Base-by-base conservation (phyloP, 2,113 vertebrate species). In the Leucosticte australis region DNA sequence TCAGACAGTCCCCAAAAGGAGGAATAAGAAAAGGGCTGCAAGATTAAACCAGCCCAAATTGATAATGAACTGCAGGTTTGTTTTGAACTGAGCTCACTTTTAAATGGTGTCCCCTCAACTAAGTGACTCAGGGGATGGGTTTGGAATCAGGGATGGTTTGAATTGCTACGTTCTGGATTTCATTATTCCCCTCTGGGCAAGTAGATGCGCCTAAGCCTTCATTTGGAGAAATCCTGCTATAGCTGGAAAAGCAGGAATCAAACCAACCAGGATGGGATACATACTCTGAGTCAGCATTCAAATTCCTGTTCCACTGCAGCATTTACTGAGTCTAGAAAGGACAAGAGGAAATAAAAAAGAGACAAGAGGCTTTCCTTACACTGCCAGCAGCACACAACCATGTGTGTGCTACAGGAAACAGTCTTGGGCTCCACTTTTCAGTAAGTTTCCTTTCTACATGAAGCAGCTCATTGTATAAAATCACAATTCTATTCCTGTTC, bases 61-160 rank as follows among this genome's bases (percentile, higher is more conserved):
- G 87, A 75, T 90, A 94, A 97, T 59, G 76, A 68, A n/a, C 15
- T 94, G 94, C 94, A 92, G 95, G 95, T 95, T 91, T 95, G 85
- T 90, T 97, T 76, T 91, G 91, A 95, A 64, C 52, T 28, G 81
- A 95, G 93, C 67, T 96, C 92, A 76, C 87, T 87, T 69, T 27
- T 39, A 46, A 91, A 68, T 47, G 55, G 50, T 77, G 55, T 73
- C 90, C 85, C 64, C 60, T 57, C 39, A 39, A 46, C 63, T 15
- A 3, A 94, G 50, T 31, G 56, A 68, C 77, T 85, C 91, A 47
- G 69, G 89, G 78, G 77, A 49, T 79, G 33, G 83, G 50, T 74
- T 71, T 82, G 71, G 78, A 81, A 63, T 53, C 65, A 20, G 81
- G 87, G 89, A 95, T 65, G 68, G 91, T 93, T 92, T 31, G 76